Base-by-base conservation (phyloP, 2,888 invertebrate genomes). In the Fragum fragum region DNA sequence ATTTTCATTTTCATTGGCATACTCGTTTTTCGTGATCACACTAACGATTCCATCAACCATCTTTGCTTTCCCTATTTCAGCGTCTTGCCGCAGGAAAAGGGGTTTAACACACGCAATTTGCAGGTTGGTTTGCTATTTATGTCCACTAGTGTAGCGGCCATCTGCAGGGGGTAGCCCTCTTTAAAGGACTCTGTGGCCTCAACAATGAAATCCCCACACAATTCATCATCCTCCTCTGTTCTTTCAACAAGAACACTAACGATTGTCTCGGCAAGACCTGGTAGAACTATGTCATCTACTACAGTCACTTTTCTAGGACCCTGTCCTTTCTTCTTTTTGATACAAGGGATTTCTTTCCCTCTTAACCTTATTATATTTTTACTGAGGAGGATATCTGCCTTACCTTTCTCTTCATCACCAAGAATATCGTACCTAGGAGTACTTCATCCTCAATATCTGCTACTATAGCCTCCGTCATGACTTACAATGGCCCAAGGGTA, bases 371-470 rank as follows among this genome's bases (percentile, higher is more conserved):
- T 73, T 6, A 73, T 66, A 32, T 57, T 55, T 26, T 76, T 47
- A 39, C 79, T 78, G 23, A 78, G 52, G 21, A 70, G n/a, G n/a
- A n/a, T n/a, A n/a, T n/a, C n/a, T n/a, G n/a, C n/a, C n/a, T n/a
- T n/a, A n/a, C n/a, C n/a, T 21, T 61, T 68, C n/a, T 70, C 68
- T 42, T 47, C 53, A 9, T 57, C 59, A 18, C 66, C 23, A 21
- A 85, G 66, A 26, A 85, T 57, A 72, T 81, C 85, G 9, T 69
- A 66, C 7, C 84, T 23, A 81, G 61, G 11, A 85, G 52, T 18
- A 68, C 76, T n/a, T 81, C 81, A 75, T 85, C 79, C 23, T 81
- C 76, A 53, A 85, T 79, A 6, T 79, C 74, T 14, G 84, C 81
- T 29, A 85, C 79, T 29, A 76, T 59, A 11, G 70, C 47, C 61